Evolutionary conservation across 2,113 vertebrate genomes (phyloP).

Genomic region (Ursus arctos): DNA sequence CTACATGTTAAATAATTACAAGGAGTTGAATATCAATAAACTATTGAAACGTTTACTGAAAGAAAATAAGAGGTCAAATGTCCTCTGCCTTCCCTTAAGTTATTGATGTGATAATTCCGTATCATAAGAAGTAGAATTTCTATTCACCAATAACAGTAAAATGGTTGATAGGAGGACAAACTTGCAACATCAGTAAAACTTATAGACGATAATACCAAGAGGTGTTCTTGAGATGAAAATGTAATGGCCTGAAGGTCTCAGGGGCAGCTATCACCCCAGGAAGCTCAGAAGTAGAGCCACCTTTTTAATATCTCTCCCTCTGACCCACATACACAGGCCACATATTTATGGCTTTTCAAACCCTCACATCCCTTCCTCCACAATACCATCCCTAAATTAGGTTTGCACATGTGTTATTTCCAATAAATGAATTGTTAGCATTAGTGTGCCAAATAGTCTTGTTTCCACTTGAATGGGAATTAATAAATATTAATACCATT

Average conservation of each 20-base stretch:
- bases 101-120: background rate
- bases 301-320: background rate
- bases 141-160: background rate
- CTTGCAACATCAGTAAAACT: background rate
- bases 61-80: background rate
- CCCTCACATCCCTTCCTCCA: background rate
- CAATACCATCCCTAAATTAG: background rate
- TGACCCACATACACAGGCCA: background rate
- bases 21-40: background rate
- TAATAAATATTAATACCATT: background rate
- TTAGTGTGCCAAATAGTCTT: background rate
- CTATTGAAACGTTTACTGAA: background rate
- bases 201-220: background rate
- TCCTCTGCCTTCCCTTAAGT: background rate
- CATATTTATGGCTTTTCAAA: background rate
- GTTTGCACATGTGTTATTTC: background rate
- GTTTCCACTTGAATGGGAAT: background rate
- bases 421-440: background rate
- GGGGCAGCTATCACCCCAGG: background rate
- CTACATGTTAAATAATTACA: background rate
- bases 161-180: background rate
- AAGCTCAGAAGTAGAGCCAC: background rate
- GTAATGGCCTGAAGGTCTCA: background rate
- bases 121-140: background rate
- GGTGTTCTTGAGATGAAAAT: background rate